phyloP scores from a whole-genome alignment of 2,797 vertebrate genomes.

The Propithecus perrieri region DNA sequence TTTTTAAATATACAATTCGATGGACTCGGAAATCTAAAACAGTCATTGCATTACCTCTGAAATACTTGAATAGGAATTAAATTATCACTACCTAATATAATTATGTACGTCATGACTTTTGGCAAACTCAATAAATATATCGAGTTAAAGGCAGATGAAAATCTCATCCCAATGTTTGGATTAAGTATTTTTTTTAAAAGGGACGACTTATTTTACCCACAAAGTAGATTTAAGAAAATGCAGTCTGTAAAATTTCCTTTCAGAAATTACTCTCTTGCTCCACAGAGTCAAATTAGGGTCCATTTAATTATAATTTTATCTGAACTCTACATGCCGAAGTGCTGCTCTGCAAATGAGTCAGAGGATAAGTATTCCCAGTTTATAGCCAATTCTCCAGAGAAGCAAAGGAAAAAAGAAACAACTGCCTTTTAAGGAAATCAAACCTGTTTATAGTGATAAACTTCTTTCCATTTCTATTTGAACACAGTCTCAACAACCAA shows the following conservation, averaged over 20 bases:
- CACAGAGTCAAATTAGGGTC: constrained; percentile 63
- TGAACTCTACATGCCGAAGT: constrained; percentile 78
- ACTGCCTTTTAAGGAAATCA: constrained; percentile 94
- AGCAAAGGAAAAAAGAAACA: constrained; percentile 89
- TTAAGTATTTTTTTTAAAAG: neutral
- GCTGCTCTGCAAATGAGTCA: constrained; percentile 87
- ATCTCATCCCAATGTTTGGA: neutral
- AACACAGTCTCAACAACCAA: constrained; percentile 81
- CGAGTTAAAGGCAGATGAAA: constrained; percentile 26
- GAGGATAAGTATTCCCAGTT: constrained; percentile 90
- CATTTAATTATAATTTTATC: constrained; percentile 79
- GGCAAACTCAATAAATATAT: neutral
- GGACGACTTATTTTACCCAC: neutral
- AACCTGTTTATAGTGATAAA: constrained; percentile 88
- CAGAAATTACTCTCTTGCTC: constrained; percentile 23
- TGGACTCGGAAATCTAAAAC: neutral
- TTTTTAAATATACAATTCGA: neutral
- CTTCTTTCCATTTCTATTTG: constrained; percentile 82
- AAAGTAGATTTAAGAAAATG: constrained; percentile 2
- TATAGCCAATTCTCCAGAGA: constrained; percentile 91
- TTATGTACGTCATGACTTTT: neutral
- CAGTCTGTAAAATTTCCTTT: constrained; percentile 65
- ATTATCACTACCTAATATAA: neutral
- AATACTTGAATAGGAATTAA: neutral
- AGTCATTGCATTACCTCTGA: neutral